Evolutionary conservation across 2,797 vertebrate genomes (phyloP), one percentile per base, ranked within the genome.

Genomic region (Lycodopsis pacificus): DNA sequence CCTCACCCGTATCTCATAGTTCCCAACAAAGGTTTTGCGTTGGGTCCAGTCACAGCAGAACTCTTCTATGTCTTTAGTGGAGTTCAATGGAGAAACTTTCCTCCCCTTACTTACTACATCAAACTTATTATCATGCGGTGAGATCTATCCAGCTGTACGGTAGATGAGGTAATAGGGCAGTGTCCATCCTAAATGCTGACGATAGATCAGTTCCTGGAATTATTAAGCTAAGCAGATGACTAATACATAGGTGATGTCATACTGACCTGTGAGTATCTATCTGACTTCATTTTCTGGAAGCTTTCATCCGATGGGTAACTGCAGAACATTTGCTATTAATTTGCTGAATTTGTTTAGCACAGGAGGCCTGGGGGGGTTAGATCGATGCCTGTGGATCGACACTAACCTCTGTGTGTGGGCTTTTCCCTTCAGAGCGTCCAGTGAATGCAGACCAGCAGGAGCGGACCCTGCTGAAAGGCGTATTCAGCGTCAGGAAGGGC

Each of bases 401-500:
- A 42, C 42, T 71, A 78, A 88, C 62, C 56, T 77, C 15, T 71
- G 11, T 67, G 56, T 71, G 38, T 78, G 66, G 58, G 20, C 57
- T 65, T 77, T 62, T 51, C 79, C 76, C 51, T 77, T 58, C 88
- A 99, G 98, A 98, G 91, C 96, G 95, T 85, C 97, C 97, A 0
- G 94, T 94, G 84, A 97, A 97, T 8, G 92, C 95, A 71, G 98
- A 99, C 84, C 98, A 98, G 92, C 83, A 97, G 88, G 98, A 99
- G 90, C 95, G 97, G 63, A 95, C 97, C 66, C 90, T 97, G 69
- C 92, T 99, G 76, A 97, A 96, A 85, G 98, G 98, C 1, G 93
- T 98, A 65, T 99, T 98, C 84, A 98, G 86, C 0, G 97, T 98
- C 11, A 95, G 98, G 62, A 99, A 99, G 90, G 98, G 98, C 49